phyloP scores from a whole-genome alignment of 2,113 vertebrate genomes.

The Calidris pygmaea region DNA sequence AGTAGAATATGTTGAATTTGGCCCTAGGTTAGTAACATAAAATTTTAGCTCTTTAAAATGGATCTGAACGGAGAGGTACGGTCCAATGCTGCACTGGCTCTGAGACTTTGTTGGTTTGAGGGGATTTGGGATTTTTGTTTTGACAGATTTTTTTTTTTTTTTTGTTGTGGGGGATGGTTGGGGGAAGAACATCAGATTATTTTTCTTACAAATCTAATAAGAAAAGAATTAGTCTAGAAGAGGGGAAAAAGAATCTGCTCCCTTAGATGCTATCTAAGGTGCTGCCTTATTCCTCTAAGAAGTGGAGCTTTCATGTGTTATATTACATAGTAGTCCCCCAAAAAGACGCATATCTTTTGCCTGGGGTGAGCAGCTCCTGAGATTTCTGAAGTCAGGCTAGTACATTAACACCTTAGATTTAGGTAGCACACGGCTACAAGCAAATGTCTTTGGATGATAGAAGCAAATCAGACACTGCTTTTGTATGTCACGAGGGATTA shows the following conservation, averaged over 20 bases:
- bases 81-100: neutral
- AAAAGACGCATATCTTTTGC: constrained; percentile 56
- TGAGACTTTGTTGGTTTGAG: neutral
- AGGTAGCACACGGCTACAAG: constrained; percentile 49
- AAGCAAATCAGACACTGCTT: constrained; percentile 73
- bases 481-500: constrained; percentile 70
- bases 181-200: neutral
- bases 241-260: neutral
- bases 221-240: neutral
- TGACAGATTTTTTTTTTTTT: neutral
- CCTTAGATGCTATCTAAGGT: neutral
- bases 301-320: neutral
- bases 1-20: neutral
- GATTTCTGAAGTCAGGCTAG: constrained; percentile 68
- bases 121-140: neutral
- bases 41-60: neutral
- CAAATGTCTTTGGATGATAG: constrained; percentile 62
- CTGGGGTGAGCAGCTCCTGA: constrained; percentile 63
- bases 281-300: neutral
- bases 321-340: neutral
- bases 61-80: neutral
- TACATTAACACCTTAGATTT: constrained; percentile 76
- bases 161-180: neutral
- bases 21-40: neutral
- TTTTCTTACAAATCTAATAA: neutral